Evolutionary conservation across 2,797 vertebrate genomes (phyloP).

Genomic region (Hemibagrus guttatus): DNA sequence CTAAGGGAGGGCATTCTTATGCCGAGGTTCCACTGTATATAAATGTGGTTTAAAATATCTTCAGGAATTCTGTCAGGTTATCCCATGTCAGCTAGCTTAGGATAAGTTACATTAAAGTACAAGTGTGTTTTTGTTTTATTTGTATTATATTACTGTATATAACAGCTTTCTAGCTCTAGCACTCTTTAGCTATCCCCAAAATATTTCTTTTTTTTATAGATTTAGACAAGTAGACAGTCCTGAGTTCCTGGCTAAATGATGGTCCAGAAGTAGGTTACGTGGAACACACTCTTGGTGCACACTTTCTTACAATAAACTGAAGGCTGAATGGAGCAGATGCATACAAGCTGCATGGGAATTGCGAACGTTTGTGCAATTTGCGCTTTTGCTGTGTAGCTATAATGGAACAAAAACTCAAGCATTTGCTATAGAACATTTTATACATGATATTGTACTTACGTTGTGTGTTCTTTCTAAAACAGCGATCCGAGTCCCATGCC

Average conservation of each 20-base stretch:
- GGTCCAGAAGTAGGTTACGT: background rate
- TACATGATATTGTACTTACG: background rate
- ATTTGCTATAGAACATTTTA: background rate
- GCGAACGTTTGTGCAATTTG: background rate
- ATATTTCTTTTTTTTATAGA: background rate
- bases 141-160: background rate
- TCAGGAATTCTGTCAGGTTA: background rate
- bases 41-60: background rate
- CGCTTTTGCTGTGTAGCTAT: background rate
- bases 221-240: background rate
- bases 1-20: too few relatives aligned
- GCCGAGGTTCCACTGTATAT: too few relatives aligned
- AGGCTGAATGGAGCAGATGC: background rate
- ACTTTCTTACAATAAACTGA: background rate
- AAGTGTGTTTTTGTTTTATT: background rate
- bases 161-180: background rate
- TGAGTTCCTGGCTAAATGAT: background rate
- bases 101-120: background rate
- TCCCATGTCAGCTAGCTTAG: background rate
- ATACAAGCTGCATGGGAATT: background rate
- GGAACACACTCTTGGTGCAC: background rate
- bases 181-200: background rate
- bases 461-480: background rate
- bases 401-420: background rate
- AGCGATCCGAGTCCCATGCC: conserved; percentile 41